phyloP scores from a whole-genome alignment of 2,113 vertebrate genomes.

The Mungos mungo region DNA sequence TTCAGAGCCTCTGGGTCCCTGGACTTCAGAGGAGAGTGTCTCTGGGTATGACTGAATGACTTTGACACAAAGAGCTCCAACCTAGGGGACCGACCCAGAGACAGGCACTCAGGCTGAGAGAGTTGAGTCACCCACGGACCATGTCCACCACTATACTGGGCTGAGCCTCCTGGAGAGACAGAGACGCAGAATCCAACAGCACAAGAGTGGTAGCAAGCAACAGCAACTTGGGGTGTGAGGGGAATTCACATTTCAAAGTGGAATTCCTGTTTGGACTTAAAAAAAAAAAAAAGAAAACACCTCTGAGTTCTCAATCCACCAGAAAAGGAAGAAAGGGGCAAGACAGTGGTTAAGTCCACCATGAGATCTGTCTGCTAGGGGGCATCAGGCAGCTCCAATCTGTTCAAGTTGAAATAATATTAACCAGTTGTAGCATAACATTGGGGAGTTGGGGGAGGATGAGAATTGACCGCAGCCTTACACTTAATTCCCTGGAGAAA shows the following conservation, averaged over 20 bases:
- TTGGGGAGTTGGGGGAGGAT: not conserved
- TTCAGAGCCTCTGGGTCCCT: not conserved
- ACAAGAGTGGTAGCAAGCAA: not conserved
- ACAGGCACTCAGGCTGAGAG: accelerated
- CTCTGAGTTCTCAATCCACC: not conserved
- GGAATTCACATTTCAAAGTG: not conserved
- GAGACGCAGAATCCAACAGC: not conserved
- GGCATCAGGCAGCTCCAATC: not conserved
- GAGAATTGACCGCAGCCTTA: not conserved
- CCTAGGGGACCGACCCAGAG: not conserved
- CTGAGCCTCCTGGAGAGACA: not conserved
- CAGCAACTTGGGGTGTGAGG: too few species aligned
- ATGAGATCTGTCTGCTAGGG: not conserved
- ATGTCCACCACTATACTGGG: not conserved
- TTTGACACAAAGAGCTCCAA: not conserved
- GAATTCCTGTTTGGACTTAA: not conserved
- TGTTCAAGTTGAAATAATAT: not conserved
- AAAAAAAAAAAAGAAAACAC: too few species aligned
- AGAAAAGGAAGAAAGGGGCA: too few species aligned
- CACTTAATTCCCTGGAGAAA: not conserved
- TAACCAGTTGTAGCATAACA: not conserved
- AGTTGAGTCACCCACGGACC: not conserved
- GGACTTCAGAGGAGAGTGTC: not conserved
- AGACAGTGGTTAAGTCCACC: accelerated
- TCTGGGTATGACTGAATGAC: not conserved